Percentiles rank a stretch among this genome's conserved stretches.
phyloP scores from a whole-genome alignment of 2,797 vertebrate species.

The Sebastes nivosus region DNA sequence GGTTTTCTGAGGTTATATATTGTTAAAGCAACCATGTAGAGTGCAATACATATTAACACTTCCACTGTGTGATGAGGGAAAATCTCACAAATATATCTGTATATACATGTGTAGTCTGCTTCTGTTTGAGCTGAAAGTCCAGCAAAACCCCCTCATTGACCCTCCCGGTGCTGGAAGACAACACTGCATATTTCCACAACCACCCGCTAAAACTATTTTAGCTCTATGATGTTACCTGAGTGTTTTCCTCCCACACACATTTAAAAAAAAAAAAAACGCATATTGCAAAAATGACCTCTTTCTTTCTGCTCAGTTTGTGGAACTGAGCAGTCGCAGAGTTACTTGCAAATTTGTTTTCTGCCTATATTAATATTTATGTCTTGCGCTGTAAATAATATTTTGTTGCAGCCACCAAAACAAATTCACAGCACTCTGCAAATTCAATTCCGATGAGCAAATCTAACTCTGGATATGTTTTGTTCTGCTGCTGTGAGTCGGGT shows the following conservation, averaged over 20 bases:
- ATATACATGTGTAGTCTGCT: neutral
- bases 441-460: constrained; percentile 20
- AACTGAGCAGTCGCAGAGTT: constrained; percentile 13
- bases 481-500: neutral
- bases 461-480: neutral
- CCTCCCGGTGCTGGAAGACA: constrained; percentile 18
- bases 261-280: constrained; percentile 38
- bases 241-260: constrained; percentile 41
- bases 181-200: constrained; percentile 20
- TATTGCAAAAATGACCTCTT: constrained; percentile 39
- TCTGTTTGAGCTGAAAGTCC: constrained; percentile 1
- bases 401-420: constrained; percentile 34
- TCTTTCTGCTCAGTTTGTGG: constrained; percentile 27
- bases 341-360: constrained; percentile 51
- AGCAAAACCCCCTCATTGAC: constrained; percentile 20
- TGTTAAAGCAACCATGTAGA: neutral
- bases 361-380: constrained; percentile 57
- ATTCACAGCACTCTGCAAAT: constrained; percentile 15
- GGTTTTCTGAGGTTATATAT: neutral
- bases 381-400: constrained; percentile 45
- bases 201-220: constrained; percentile 41
- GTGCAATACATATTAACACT: neutral
- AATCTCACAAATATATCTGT: neutral
- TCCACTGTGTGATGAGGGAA: neutral
- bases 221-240: constrained; percentile 39